Percentiles rank a stretch among this genome's conserved stretches.
These are phyloP conservation scores for Stratiomys singularior DNA, from an alignment of 2,888 invertebrate genomes.

Conservation along the genomic window DNA sequence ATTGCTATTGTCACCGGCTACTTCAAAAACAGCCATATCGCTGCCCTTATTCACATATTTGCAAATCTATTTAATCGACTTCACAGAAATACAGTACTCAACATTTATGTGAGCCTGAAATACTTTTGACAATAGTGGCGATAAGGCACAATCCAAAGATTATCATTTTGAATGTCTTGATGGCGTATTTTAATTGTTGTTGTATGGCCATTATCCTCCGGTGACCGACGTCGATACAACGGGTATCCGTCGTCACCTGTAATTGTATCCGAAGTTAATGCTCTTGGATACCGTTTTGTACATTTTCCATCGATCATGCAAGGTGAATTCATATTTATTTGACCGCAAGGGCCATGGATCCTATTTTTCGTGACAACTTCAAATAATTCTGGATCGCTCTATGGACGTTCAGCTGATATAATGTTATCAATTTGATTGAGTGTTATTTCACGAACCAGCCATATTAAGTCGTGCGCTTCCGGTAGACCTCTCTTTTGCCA, in stretches of 20 bases:
- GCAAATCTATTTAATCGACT: slow-evolving; percentile 61
- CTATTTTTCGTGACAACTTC: slow-evolving; percentile 57
- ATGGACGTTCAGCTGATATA: slow-evolving; percentile 55
- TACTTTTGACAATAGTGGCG: slow-evolving; percentile 55
- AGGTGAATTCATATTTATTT: slow-evolving; percentile 54
- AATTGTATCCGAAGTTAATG: slow-evolving; percentile 55
- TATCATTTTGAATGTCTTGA: slow-evolving; percentile 53
- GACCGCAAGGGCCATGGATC: slow-evolving; percentile 60
- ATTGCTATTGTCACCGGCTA: slow-evolving; percentile 49
- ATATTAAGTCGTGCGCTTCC: too few relatives aligned
- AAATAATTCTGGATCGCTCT: slow-evolving; percentile 53
- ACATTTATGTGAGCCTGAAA: slow-evolving; percentile 60
- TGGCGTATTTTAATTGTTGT: slow-evolving; percentile 44
- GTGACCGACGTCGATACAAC: slow-evolving; percentile 56
- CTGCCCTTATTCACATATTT: slow-evolving; percentile 64
- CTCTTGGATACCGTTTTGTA: slow-evolving; percentile 58
- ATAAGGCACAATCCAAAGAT: slow-evolving; percentile 59
- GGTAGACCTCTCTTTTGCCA: slow-evolving; percentile 61
- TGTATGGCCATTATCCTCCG: slow-evolving; percentile 54
- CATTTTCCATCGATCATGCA: slow-evolving; percentile 61
- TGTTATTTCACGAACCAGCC: slow-evolving; percentile 57
- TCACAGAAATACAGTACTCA: slow-evolving; percentile 62
- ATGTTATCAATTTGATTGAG: slow-evolving; percentile 58
- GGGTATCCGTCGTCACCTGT: slow-evolving; percentile 60
- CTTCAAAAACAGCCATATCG: slow-evolving; percentile 59